phyloP scores from a whole-genome alignment of 1,140 invertebrate species.

The Micrasema longulum region DNA sequence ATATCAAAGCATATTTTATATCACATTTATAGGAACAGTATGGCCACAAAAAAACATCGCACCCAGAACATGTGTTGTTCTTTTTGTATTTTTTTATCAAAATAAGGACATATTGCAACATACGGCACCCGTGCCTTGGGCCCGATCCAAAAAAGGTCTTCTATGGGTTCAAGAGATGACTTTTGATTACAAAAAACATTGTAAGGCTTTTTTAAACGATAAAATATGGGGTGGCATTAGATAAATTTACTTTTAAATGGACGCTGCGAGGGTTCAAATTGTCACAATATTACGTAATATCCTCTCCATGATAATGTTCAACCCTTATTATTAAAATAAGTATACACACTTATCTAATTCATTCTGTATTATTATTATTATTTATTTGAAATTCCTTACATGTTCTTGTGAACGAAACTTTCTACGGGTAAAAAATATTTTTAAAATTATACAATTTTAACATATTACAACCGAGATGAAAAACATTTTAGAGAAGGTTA shows the following conservation, averaged over 20 bases:
- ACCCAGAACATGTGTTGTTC: slow-evolving; percentile 23
- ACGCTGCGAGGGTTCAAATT: slow-evolving; percentile 7
- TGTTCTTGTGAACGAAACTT: no score
- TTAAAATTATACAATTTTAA: no score
- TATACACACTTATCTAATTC: no score
- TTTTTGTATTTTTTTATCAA: slow-evolving; percentile 24
- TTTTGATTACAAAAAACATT: slow-evolving; percentile 28
- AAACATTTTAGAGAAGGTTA: no score
- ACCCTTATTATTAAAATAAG: no score
- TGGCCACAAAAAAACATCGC: slow-evolving; percentile 31
- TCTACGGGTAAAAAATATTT: no score
- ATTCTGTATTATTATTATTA: no score
- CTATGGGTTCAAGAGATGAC: slow-evolving; percentile 31
- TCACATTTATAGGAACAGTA: slow-evolving; percentile 31
- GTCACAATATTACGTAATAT: slow-evolving; percentile 22
- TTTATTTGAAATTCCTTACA: no score
- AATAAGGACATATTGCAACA: slow-evolving; percentile 37
- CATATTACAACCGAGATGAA: no score
- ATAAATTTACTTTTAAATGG: slow-evolving; percentile 52
- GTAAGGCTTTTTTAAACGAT: slow-evolving; percentile 41
- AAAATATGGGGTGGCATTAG: slow-evolving; percentile 48
- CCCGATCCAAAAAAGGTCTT: slow-evolving; percentile 39
- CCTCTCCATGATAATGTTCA: no score
- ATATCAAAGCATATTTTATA: slow-evolving; percentile 29
- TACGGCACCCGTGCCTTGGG: slow-evolving; percentile 47